These are phyloP conservation scores for Daphoenositta chrysoptera DNA, from an alignment of 2,113 vertebrate species.

Conservation along the genomic window DNA sequence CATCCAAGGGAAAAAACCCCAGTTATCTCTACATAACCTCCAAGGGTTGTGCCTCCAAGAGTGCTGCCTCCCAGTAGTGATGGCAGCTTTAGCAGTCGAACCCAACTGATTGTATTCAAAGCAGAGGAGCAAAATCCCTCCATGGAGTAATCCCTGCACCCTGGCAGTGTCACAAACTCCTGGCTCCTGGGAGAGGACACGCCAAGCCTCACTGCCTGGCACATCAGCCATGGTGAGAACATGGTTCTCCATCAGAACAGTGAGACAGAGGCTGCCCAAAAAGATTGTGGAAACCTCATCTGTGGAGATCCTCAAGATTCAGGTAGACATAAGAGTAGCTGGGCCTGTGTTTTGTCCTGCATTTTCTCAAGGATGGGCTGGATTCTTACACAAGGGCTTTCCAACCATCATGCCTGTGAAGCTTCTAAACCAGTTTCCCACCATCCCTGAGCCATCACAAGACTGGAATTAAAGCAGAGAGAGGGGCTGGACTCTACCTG, in stretches of 20 bases:
- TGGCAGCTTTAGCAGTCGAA: background rate
- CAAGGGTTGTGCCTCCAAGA: background rate
- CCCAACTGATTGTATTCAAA: background rate
- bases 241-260: background rate
- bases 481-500: background rate
- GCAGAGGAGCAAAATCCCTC: background rate
- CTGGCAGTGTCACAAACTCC: background rate
- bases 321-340: rapidly evolving
- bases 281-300: background rate
- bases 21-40: background rate
- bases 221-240: rapidly evolving
- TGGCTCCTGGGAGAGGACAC: background rate
- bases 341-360: background rate
- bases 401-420: background rate
- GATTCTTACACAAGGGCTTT: background rate
- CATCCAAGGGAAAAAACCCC: background rate
- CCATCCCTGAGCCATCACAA: background rate
- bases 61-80: background rate
- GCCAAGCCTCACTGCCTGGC: background rate
- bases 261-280: background rate
- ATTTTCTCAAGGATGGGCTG: background rate
- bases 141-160: background rate
- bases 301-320: background rate
- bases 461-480: background rate
- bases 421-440: background rate